Percentiles rank a stretch among this genome's conserved stretches.
phyloP scores from a whole-genome alignment of 2,797 vertebrate genomes.

The Borostomias antarcticus region DNA sequence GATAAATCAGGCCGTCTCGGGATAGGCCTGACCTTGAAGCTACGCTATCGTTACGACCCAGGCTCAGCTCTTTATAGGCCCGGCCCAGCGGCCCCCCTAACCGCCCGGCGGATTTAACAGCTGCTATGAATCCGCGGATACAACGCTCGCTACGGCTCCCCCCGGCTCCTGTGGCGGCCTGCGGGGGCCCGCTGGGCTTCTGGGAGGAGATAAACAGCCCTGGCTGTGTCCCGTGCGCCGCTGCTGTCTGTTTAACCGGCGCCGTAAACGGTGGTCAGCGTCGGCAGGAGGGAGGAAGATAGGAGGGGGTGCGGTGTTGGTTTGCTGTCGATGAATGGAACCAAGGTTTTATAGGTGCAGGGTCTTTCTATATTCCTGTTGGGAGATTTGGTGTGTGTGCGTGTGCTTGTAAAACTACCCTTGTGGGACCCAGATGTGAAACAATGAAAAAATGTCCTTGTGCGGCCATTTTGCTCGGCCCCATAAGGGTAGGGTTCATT shows the following conservation, averaged over 20 bases:
- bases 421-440: too few relatives aligned
- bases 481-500: too few relatives aligned
- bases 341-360: too few relatives aligned
- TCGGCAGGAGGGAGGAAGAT: background rate
- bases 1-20: too few relatives aligned
- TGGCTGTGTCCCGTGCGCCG: background rate
- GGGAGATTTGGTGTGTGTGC: too few relatives aligned
- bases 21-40: slow-evolving; percentile 3
- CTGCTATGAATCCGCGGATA: background rate
- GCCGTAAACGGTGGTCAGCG: background rate
- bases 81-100: background rate
- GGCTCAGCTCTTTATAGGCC: background rate
- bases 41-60: background rate
- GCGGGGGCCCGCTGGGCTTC: too few relatives aligned
- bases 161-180: too few relatives aligned
- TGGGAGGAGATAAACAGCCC: background rate
- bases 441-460: too few relatives aligned
- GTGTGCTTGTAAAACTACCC: too few relatives aligned
- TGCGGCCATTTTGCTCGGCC: too few relatives aligned
- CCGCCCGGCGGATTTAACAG: background rate
- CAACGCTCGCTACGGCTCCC: background rate
- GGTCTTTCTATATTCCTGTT: background rate
- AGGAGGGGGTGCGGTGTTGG: background rate
- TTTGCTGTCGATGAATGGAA: background rate
- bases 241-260: background rate